These are phyloP conservation scores for Paramormyrops kingsleyae DNA, from an alignment of 2,113 vertebrate species.

Conservation along the genomic window DNA sequence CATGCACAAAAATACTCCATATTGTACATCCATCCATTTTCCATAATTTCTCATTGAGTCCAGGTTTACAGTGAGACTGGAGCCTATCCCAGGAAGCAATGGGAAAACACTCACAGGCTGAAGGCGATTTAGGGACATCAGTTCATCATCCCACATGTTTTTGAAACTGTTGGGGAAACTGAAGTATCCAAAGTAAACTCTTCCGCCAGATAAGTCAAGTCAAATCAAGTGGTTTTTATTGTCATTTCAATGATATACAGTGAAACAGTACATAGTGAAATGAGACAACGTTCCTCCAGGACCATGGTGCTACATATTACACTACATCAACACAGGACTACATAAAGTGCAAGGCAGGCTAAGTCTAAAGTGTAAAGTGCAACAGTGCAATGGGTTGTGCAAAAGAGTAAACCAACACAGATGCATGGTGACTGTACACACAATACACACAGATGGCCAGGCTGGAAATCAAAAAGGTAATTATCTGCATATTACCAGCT, in stretches of 20 bases:
- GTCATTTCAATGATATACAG: too few relatives aligned
- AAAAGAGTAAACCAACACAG: not conserved
- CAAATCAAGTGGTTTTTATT: too few relatives aligned
- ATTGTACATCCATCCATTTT: not conserved
- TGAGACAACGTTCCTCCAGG: too few relatives aligned
- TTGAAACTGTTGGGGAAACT: not conserved
- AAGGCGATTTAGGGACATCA: not conserved
- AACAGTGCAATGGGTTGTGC: too few relatives aligned
- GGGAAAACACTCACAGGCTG: not conserved
- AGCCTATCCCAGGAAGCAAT: not conserved
- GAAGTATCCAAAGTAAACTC: not conserved
- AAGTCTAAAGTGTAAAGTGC: too few relatives aligned
- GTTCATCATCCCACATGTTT: not conserved
- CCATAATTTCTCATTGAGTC: not conserved
- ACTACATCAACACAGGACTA: too few relatives aligned
- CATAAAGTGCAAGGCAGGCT: too few relatives aligned
- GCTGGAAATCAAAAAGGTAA: not conserved
- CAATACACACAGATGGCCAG: not conserved
- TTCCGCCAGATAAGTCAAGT: not conserved
- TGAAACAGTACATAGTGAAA: too few relatives aligned
- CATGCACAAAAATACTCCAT: not conserved
- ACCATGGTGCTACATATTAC: too few relatives aligned
- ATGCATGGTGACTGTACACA: not conserved
- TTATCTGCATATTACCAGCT: not conserved
- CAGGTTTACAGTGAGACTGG: not conserved